Base-by-base conservation (phyloP, 2,797 vertebrate species). In the Hapalemur alaotrensis region DNA sequence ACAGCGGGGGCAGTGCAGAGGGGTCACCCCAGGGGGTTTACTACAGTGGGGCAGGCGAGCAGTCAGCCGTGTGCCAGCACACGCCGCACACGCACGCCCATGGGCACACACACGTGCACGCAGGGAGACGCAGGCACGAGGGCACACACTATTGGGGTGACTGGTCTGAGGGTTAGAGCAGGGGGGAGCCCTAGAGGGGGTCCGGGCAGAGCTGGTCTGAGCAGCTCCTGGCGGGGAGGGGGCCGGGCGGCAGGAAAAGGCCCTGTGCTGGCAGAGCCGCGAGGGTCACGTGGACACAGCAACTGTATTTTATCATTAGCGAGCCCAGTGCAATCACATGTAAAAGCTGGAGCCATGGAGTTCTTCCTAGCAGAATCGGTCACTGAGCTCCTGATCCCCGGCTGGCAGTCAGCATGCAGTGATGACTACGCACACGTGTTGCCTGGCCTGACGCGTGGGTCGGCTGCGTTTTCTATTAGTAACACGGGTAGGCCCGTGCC, bases 351-450 rank as follows among this genome's bases (percentile, higher is more conserved):
- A 78, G 78, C 65, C 15, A 1, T 1, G 54, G 12, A 41, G 30
- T 50, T n/a, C 65, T 63, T n/a, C 59, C 52, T 25, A 12, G 35
- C 0, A 54, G 38, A 50, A 2, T 0, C 1, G 52, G 20, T 22
- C 11, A 0, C 4, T 7, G 65, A 0, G 63, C 4, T 20, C 30
- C 28, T 5, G 30, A 25, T 0, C 0, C 1, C 43, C 8, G 1
- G 11, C 38, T 0, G 3, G 14, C 20, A 1, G 2, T 54, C 8
- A 2, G 43, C 15, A 5, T 11, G 50, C 4, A 2, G 30, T 0
- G 1, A 10, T 2, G 52, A 9, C 23, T 4, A 23, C 0, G 6
- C n/a, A 3, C 32, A 32, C 0, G 1, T 4, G 3, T 35, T 5
- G 32, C 12, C 10, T 2, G 10, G 46, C 15, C 4, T 0, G 7